A percentile compares a stretch with the other conserved stretches of the same genome.
Conservation (phyloP, 2,797 vertebrate genomes). For the Xenops minutus region DNA sequence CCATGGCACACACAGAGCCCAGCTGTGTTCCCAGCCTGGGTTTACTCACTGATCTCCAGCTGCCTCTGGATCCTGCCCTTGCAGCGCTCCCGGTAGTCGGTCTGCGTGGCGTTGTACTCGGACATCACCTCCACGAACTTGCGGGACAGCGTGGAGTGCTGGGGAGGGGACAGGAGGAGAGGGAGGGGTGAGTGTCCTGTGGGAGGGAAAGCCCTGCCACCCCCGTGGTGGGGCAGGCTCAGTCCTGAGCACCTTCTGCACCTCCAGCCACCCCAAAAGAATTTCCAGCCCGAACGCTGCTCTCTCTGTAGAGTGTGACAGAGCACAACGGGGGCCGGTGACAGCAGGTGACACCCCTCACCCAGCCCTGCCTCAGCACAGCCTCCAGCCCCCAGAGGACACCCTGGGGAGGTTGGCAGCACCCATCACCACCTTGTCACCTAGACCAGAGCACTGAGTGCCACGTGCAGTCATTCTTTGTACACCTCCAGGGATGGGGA, state of each 20-base stretch:
- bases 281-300: neutral
- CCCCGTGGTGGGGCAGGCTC: rapidly evolving
- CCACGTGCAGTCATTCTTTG: neutral
- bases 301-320: neutral
- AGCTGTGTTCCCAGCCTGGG: rapidly evolving
- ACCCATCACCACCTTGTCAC: rapidly evolving
- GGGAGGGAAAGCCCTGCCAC: neutral
- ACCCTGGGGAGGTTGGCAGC: neutral
- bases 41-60: slow-evolving; percentile 94
- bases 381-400: neutral
- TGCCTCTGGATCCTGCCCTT: slow-evolving; percentile 96
- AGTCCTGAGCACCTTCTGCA: neutral
- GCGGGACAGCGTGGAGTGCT: slow-evolving; percentile 95
- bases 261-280: neutral
- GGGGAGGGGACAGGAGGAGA: neutral
- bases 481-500: neutral
- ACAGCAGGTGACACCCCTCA: neutral
- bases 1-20: rapidly evolving
- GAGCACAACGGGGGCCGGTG: neutral
- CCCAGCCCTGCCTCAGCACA: neutral
- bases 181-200: neutral
- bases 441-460: neutral
- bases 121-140: slow-evolving; percentile 99
- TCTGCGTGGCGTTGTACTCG: slow-evolving; percentile 94
- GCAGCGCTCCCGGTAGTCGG: slow-evolving; percentile 96